These are phyloP conservation scores for Mormyrops attenuatus DNA, from an alignment of 2,797 vertebrate genomes.

Conservation along the genomic window DNA sequence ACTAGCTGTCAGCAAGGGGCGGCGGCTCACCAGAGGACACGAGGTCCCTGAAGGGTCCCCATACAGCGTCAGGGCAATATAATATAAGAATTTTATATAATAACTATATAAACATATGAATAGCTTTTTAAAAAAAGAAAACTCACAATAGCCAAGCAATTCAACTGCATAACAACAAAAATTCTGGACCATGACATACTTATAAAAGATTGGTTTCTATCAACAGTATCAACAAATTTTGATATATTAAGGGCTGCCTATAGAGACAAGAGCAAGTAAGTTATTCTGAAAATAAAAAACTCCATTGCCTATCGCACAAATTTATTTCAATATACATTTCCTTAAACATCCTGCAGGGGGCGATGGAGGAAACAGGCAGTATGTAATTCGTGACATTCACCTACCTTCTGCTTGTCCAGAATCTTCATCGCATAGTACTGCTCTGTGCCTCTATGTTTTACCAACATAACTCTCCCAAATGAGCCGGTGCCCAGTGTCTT, in stretches of 20 bases:
- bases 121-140: not conserved
- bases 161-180: not conserved
- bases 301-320: not conserved
- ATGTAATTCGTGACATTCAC: slow-evolving; percentile 36
- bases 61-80: not conserved
- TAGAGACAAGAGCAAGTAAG: not conserved
- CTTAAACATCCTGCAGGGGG: not conserved
- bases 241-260: not conserved
- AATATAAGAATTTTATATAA: not conserved
- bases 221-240: not conserved
- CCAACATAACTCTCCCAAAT: slow-evolving; percentile 97
- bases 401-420: slow-evolving; percentile 98
- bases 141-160: not conserved
- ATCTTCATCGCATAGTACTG: slow-evolving; percentile 99
- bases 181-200: not conserved
- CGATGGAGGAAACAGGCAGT: not conserved
- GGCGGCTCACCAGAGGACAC: not conserved
- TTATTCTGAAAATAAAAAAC: not conserved
- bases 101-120: not conserved
- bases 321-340: not conserved
- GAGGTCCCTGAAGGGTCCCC: not conserved
- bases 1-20: not conserved
- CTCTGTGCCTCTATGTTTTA: slow-evolving; percentile 95
- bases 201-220: not conserved
- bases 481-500: slow-evolving; percentile 97